phyloP scores from a whole-genome alignment of 2,888 invertebrate genomes.

The Deladenus siricidicola region DNA sequence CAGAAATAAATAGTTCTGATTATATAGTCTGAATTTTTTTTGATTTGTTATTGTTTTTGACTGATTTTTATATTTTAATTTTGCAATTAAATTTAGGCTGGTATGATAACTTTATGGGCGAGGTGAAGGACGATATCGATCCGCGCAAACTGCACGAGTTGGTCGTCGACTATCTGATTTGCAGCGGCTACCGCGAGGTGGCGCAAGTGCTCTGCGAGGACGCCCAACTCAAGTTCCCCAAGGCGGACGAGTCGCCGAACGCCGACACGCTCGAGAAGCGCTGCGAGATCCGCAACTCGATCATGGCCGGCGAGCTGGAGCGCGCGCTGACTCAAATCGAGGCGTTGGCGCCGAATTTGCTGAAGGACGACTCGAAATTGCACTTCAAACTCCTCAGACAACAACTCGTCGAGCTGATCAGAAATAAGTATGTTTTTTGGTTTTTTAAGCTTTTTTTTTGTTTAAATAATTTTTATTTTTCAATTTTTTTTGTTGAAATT shows the following conservation, averaged over 20 bases:
- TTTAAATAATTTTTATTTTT: background rate
- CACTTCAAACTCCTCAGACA: conserved; percentile 81
- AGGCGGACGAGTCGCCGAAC: conserved; percentile 1
- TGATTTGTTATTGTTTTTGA: too few species aligned
- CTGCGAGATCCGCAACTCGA: conserved; percentile 24
- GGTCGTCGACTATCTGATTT: conserved; percentile 96
- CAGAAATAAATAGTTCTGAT: too few species aligned
- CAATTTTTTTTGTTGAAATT: background rate
- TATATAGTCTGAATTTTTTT: too few species aligned
- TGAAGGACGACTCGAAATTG: conserved; percentile 87
- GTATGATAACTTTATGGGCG: conserved; percentile 13
- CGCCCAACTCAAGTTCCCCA: conserved; percentile 13
- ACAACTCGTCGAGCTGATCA: conserved; percentile 32
- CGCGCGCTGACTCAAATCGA: conserved; percentile 71
- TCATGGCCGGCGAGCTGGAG: conserved; percentile 23
- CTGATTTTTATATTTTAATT: too few species aligned
- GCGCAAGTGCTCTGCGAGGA: conserved; percentile 18
- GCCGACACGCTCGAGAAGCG: conserved; percentile 21
- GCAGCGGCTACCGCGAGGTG: conserved; percentile 73
- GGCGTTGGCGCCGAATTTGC: conserved; percentile 80
- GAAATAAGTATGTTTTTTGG: conserved; percentile 25
- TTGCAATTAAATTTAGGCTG: too few species aligned
- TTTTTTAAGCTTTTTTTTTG: conserved; percentile 8
- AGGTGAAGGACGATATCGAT: conserved; percentile 13
- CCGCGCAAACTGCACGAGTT: conserved; percentile 72